Percentiles rank a stretch among this genome's conserved stretches.
Evolutionary conservation across 2,797 vertebrate genomes (phyloP).

Genomic region (Carapus acus): DNA sequence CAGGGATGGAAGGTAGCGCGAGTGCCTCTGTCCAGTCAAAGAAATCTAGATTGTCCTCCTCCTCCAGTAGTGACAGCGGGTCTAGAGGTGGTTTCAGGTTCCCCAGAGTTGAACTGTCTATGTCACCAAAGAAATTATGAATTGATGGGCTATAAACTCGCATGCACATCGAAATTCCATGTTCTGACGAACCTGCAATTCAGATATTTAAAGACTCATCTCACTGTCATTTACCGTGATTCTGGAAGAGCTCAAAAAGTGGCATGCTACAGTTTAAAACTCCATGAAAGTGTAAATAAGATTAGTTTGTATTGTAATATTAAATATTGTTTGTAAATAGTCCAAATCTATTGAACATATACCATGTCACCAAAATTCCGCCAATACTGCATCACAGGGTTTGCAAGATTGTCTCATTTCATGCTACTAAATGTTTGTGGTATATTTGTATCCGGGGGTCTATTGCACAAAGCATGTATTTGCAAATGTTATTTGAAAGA

Average conservation of each 20-base stretch:
- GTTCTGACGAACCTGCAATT: constrained; percentile 14
- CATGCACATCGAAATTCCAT: constrained; percentile 37
- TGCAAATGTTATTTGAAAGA: constrained; percentile 57
- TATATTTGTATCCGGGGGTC: constrained; percentile 65
- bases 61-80: constrained; percentile 84
- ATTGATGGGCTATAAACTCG: constrained; percentile 35
- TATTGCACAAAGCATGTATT: constrained; percentile 50
- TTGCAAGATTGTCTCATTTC: constrained; percentile 47
- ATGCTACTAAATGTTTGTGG: constrained; percentile 60
- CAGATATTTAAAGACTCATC: constrained; percentile 35
- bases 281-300: constrained; percentile 78
- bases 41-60: constrained; percentile 80
- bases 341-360: constrained; percentile 70
- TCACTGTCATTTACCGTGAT: constrained; percentile 36
- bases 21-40: constrained; percentile 72
- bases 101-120: constrained; percentile 75
- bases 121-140: constrained; percentile 80
- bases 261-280: constrained; percentile 67
- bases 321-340: constrained; percentile 77
- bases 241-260: constrained; percentile 42
- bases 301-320: constrained; percentile 75
- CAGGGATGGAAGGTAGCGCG: constrained; percentile 63
- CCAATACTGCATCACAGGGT: constrained; percentile 43
- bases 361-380: constrained; percentile 48
- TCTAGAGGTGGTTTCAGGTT: constrained; percentile 73